Evolutionary conservation across 2,888 invertebrate genomes (phyloP).

Genomic region (Pyrrhosoma nymphula): DNA sequence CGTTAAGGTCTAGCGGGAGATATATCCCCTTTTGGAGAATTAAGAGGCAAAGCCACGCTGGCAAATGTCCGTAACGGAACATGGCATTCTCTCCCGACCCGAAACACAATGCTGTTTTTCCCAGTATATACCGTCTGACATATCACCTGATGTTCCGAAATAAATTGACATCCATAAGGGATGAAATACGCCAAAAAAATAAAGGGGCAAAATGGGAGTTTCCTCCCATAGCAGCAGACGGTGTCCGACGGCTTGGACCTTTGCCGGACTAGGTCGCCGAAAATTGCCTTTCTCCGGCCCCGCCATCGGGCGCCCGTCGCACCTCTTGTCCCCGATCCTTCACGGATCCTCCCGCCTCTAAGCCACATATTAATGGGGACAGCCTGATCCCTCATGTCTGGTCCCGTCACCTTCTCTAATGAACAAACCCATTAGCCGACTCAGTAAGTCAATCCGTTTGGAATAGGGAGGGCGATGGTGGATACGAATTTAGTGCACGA

Average conservation of each 20-base stretch:
- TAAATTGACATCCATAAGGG: not conserved
- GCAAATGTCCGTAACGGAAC: not conserved
- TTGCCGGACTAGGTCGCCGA: not conserved
- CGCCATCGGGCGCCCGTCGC: not conserved
- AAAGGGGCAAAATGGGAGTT: not conserved
- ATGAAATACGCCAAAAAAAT: not conserved
- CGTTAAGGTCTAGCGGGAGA: not conserved
- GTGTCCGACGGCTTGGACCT: not conserved
- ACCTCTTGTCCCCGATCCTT: not conserved
- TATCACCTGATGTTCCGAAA: constrained; percentile 2
- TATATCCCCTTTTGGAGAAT: not conserved
- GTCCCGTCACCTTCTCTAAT: not conserved
- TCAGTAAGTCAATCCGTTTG: constrained; percentile 20
- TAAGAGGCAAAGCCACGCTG: not conserved
- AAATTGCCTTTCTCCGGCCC: constrained; percentile 14
- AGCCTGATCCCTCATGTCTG: constrained; percentile 24
- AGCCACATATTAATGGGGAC: constrained; percentile 14
- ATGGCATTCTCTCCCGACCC: not conserved
- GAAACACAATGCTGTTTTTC: not conserved
- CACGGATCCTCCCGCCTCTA: not conserved
- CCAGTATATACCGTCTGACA: not conserved
- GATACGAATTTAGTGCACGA: not conserved
- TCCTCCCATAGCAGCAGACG: not conserved
- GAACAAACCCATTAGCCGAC: constrained; percentile 29
- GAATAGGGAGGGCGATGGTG: not conserved